phyloP scores from a whole-genome alignment of 2,888 invertebrate species.

The Spodoptera picta region DNA sequence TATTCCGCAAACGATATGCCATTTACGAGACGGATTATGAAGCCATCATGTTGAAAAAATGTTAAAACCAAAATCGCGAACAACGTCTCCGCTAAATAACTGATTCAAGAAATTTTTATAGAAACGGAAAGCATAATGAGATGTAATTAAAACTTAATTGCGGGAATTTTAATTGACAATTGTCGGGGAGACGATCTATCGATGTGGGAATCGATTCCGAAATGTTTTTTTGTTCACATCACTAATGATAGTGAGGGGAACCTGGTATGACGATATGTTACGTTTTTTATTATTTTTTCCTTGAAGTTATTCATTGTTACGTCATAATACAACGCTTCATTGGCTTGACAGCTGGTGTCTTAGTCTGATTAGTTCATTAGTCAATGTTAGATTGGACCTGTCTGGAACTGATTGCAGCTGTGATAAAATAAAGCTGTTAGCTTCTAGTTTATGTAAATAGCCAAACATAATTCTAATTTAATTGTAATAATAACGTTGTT shows the following conservation, averaged over 20 bases:
- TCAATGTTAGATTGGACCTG: slow-evolving; percentile 30
- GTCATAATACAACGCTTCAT: slow-evolving; percentile 47
- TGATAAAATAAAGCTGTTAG: slow-evolving; percentile 26
- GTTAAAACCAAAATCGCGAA: slow-evolving; percentile 62
- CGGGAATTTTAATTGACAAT: slow-evolving; percentile 80
- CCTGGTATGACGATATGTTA: slow-evolving; percentile 40
- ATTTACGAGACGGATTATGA: slow-evolving; percentile 31
- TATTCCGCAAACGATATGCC: slow-evolving; percentile 38
- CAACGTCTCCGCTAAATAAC: slow-evolving; percentile 57
- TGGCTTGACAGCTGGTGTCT: slow-evolving; percentile 47
- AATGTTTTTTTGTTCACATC: slow-evolving; percentile 57
- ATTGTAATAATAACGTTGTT: slow-evolving; percentile 7
- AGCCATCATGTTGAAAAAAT: slow-evolving; percentile 54
- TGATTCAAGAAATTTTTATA: slow-evolving; percentile 68
- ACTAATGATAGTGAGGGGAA: slow-evolving; percentile 45
- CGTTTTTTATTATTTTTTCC: slow-evolving; percentile 44
- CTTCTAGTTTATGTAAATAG: slow-evolving; percentile 37
- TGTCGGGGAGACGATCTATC: slow-evolving; percentile 65
- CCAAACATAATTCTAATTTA: slow-evolving; percentile 17
- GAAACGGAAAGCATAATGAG: slow-evolving; percentile 70
- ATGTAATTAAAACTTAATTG: slow-evolving; percentile 74
- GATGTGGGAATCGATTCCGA: slow-evolving; percentile 62
- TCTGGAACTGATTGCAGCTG: slow-evolving; percentile 28
- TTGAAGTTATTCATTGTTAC: slow-evolving; percentile 41
- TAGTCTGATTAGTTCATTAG: slow-evolving; percentile 47